Evolutionary conservation across 2,797 vertebrate genomes (phyloP).

Genomic region (Alectoris magna): DNA sequence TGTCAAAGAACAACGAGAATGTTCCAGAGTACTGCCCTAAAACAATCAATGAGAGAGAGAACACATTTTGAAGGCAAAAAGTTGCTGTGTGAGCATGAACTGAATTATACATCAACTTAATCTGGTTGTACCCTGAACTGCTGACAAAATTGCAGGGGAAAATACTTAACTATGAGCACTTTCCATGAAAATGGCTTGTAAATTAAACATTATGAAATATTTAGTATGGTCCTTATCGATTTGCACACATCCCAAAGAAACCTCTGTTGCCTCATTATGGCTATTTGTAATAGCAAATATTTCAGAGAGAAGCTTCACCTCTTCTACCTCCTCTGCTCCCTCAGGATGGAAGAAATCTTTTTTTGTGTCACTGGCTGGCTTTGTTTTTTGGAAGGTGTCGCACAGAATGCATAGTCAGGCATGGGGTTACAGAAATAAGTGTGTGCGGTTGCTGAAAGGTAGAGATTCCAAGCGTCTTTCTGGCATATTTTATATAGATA

Average conservation of each 20-base stretch:
- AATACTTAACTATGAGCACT: background rate
- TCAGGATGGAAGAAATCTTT: background rate
- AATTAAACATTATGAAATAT: background rate
- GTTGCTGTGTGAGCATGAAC: background rate
- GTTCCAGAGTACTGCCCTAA: background rate
- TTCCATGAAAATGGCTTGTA: background rate
- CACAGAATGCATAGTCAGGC: background rate
- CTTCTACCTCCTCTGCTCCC: accelerated
- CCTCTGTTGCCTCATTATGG: background rate
- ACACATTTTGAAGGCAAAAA: background rate
- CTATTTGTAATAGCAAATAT: background rate
- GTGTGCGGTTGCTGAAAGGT: background rate
- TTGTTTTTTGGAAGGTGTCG: background rate
- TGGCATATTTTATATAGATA: background rate
- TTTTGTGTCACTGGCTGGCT: background rate
- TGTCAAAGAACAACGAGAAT: background rate
- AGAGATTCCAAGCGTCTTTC: accelerated
- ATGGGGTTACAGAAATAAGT: background rate
- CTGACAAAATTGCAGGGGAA: background rate
- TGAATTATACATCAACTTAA: background rate
- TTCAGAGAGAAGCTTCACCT: background rate
- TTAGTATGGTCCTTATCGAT: background rate
- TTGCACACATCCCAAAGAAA: background rate
- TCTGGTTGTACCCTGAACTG: slow-evolving; percentile 11
- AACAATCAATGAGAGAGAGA: background rate